These are phyloP conservation scores for Cerceris ruficornis DNA, from an alignment of 2,888 invertebrate species.

Conservation along the genomic window DNA sequence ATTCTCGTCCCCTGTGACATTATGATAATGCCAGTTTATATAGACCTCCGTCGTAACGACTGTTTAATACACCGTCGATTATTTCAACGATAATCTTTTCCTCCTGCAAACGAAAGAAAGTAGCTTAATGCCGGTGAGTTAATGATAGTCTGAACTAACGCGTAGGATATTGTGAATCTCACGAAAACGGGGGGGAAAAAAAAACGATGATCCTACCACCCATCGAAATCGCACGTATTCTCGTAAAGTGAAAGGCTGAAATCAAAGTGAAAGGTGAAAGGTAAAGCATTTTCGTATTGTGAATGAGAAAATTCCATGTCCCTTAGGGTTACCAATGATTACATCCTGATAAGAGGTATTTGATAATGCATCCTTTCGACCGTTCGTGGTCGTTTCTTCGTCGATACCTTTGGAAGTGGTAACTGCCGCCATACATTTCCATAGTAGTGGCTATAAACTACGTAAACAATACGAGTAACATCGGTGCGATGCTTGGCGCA, in stretches of 20 bases:
- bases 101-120: too few species aligned
- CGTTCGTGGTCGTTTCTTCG: neutral
- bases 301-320: constrained; percentile 16
- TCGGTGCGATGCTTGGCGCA: constrained; percentile 35
- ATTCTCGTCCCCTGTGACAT: neutral
- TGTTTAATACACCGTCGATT: neutral
- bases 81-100: neutral
- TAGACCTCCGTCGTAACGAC: neutral
- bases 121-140: too few species aligned
- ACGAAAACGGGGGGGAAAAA: constrained; percentile 8
- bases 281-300: constrained; percentile 55
- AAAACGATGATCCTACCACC: constrained; percentile 1
- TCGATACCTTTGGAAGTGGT: constrained; percentile 13
- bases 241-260: constrained; percentile 70
- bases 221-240: constrained; percentile 42
- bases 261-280: constrained; percentile 74
- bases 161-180: constrained; percentile 14
- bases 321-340: neutral
- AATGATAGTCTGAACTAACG: neutral
- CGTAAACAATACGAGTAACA: constrained; percentile 36
- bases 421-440: constrained; percentile 12
- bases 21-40: neutral
- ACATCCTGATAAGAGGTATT: neutral
- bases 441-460: constrained; percentile 14
- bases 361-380: neutral